These are phyloP conservation scores for Sylvia borin DNA, from an alignment of 2,797 vertebrate genomes.

Conservation along the genomic window DNA sequence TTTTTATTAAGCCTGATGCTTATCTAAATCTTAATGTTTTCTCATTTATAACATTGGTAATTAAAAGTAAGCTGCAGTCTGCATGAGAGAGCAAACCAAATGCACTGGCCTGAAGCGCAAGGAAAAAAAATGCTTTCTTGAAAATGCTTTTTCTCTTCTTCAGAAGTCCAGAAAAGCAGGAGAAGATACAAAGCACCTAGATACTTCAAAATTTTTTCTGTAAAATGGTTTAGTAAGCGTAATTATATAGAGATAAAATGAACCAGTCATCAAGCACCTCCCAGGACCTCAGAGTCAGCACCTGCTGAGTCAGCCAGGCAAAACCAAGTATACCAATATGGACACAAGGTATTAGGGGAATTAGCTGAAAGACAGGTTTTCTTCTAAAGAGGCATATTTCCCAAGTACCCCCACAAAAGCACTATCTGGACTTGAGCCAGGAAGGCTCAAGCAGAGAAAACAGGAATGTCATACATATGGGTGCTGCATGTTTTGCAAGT, in stretches of 20 bases:
- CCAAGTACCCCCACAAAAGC: neutral
- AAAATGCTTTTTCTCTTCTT: neutral
- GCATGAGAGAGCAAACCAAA: neutral
- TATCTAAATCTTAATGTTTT: neutral
- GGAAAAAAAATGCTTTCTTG: neutral
- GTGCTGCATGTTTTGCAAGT: neutral
- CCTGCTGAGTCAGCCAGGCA: neutral
- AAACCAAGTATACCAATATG: neutral
- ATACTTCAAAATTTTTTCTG: neutral
- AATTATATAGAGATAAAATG: neutral
- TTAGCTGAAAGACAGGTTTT: neutral
- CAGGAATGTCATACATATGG: rapidly evolving
- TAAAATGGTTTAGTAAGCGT: neutral
- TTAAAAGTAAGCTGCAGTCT: neutral
- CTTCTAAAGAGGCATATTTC: neutral
- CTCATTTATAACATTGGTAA: neutral
- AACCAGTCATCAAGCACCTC: rapidly evolving
- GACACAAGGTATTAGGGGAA: neutral
- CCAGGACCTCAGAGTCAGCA: neutral
- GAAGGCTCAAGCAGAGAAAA: neutral
- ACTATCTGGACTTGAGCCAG: neutral
- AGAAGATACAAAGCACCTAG: neutral
- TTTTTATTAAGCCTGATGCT: neutral
- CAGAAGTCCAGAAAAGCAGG: neutral
- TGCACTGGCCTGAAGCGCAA: neutral